Conservation (phyloP, 2,888 invertebrate genomes). For the Xestoiulus laeticollis region DNA sequence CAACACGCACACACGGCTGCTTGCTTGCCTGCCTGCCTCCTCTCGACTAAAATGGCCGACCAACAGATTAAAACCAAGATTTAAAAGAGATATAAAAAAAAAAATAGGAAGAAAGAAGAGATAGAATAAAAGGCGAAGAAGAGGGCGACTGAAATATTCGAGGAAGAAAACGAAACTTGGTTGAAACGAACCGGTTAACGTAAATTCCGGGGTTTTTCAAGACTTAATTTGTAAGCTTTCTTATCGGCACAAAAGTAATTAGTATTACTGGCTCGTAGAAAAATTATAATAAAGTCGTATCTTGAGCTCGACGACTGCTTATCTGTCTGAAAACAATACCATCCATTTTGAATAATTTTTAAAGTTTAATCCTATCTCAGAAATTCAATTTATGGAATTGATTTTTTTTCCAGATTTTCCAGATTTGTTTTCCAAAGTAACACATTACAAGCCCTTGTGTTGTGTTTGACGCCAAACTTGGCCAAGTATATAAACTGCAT, state of each 20-base stretch:
- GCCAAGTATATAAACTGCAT: too few relatives aligned
- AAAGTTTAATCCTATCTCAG: too few relatives aligned
- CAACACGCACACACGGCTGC: not conserved
- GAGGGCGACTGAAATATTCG: not conserved
- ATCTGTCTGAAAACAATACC: too few relatives aligned
- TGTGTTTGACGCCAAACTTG: too few relatives aligned
- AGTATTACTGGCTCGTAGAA: not conserved
- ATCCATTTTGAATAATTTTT: too few relatives aligned
- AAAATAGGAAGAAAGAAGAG: not conserved
- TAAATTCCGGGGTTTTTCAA: not conserved
- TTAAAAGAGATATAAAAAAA: not conserved
- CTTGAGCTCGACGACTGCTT: too few relatives aligned
- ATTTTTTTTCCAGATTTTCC: too few relatives aligned
- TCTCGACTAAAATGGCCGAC: conserved; percentile 5
- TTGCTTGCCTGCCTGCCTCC: not conserved
- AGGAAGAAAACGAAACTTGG: not conserved
- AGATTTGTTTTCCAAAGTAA: too few relatives aligned
- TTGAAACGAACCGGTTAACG: not conserved
- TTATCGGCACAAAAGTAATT: not conserved
- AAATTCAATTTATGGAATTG: too few relatives aligned
- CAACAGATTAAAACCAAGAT: not conserved
- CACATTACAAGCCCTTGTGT: too few relatives aligned
- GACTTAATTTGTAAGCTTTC: not conserved
- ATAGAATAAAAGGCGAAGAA: not conserved
- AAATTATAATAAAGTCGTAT: not conserved